A percentile compares a stretch with the other conserved stretches of the same genome.
Conservation (phyloP, 2,797 vertebrate genomes). For the Kryptolebias ocellatus region DNA sequence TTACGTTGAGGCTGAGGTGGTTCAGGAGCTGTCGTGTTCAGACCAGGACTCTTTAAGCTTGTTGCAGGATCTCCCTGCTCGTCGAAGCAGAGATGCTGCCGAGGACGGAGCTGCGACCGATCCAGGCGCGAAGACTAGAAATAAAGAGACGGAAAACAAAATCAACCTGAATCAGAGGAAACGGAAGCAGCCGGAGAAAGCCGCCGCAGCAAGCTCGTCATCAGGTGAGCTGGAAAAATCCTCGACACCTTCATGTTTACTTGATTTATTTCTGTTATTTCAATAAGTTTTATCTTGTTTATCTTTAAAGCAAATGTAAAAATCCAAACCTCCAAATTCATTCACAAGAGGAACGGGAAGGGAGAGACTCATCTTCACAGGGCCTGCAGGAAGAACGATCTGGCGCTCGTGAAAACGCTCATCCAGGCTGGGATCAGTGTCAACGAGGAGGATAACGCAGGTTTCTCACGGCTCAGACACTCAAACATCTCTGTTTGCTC, state of each 20-base stretch:
- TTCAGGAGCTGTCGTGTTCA: not conserved
- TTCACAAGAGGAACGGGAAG: slow-evolving; percentile 68
- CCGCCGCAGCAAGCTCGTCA: not conserved
- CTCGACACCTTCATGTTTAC: too few relatives aligned
- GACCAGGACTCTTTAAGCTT: slow-evolving; percentile 50
- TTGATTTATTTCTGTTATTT: not conserved
- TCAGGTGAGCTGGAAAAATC: slow-evolving; percentile 38
- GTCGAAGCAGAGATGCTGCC: not conserved
- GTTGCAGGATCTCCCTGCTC: slow-evolving; percentile 17
- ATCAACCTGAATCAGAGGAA: slow-evolving; percentile 1
- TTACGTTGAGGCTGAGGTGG: not conserved
- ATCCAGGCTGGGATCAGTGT: slow-evolving; percentile 83
- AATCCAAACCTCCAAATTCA: not conserved
- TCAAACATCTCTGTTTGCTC: not conserved
- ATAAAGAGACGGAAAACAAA: slow-evolving; percentile 10
- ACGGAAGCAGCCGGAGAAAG: not conserved
- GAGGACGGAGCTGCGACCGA: not conserved
- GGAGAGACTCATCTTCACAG: slow-evolving; percentile 84
- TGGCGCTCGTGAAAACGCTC: slow-evolving; percentile 76
- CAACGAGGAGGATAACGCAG: slow-evolving; percentile 85
- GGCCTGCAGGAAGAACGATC: slow-evolving; percentile 80
- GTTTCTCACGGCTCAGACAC: slow-evolving; percentile 65
- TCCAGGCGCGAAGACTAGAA: slow-evolving; percentile 1
- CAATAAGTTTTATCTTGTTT: not conserved
- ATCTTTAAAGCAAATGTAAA: slow-evolving; percentile 18